A percentile compares a stretch with the other conserved stretches of the same genome.
Conservation (phyloP, 1,140 invertebrate species). For the Megalonaias nervosa region DNA sequence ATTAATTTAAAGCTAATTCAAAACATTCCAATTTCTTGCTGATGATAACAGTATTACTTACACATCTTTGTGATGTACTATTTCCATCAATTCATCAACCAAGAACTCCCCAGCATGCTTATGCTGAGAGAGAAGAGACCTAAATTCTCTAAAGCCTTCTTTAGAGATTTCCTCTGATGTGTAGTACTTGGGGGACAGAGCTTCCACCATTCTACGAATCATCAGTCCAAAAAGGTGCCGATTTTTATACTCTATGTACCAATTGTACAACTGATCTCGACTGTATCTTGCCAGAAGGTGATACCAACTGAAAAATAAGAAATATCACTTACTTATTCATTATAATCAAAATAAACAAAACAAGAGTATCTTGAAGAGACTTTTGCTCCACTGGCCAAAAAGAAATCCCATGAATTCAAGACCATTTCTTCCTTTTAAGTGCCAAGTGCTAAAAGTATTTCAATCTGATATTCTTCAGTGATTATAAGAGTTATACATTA, state of each 20-base stretch:
- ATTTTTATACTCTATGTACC: slow-evolving; percentile 15
- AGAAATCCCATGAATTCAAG: too few species aligned
- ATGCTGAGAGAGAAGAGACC: not conserved
- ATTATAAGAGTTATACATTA: too few species aligned
- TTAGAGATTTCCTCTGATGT: slow-evolving; percentile 26
- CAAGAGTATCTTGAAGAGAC: too few species aligned
- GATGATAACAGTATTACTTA: not conserved
- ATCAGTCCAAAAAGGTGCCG: slow-evolving; percentile 10
- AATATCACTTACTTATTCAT: not conserved
- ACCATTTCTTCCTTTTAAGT: too few species aligned
- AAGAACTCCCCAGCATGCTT: slow-evolving; percentile 20
- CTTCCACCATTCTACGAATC: not conserved
- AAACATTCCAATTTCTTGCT: not conserved
- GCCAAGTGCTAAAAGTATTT: too few species aligned
- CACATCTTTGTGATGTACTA: slow-evolving; percentile 19
- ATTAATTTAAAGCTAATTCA: not conserved
- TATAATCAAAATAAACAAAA: too few species aligned
- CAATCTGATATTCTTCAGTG: too few species aligned
- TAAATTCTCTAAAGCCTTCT: slow-evolving; percentile 21
- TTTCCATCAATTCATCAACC: slow-evolving; percentile 20
- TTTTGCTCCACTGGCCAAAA: too few species aligned
- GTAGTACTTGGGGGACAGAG: slow-evolving; percentile 23
- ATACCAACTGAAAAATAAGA: slow-evolving; percentile 6
- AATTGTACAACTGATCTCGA: slow-evolving; percentile 6
- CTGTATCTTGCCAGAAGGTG: slow-evolving; percentile 16